Evolutionary conservation across 2,797 vertebrate species (phyloP), one percentile per base, ranked within the genome.

Genomic region (Sebastes reedi): DNA sequence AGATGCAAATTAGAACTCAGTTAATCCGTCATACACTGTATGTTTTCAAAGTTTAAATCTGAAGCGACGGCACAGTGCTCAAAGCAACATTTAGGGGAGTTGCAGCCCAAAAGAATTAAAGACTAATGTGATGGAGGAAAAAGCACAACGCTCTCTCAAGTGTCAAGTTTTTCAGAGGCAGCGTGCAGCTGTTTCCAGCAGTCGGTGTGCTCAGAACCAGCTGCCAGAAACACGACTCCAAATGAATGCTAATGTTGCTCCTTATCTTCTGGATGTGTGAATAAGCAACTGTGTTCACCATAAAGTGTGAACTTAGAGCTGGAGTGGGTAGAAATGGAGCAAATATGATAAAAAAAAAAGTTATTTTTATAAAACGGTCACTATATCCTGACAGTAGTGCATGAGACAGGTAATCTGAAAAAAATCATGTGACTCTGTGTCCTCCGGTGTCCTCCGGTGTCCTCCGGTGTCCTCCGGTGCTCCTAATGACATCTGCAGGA

Each of bases 41-140:
- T 75, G 58, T 67, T 82, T 85, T 65, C 32, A 42, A 81, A 81
- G 59, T 36, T 77, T 32, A 62, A 34, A 74, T 82, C 12, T 39
- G 27, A 83, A 82, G n/a, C 72, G 42, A 39, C 65, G 62, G 42
- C 1, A 11, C 54, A 39, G 20, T 55, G 8, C 36, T 77, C 25
- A 76, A 64, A 75, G 74, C 56, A 55, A 56, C 32, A 36, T 72
- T 65, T 25, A 6, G 12, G 7, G 64, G 22, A 60, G 25, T 20
- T 55, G 3, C 54, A 75, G 42, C 18, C 18, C 8, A 12, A 24
- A 71, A 64, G 12, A 71, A 42, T 56, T 46, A 25, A 64, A 56
- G 12, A 32, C 34, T 64, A 3, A 27, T n/a, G 8, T 16, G 60
- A 42, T 1, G 25, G 46, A 55, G 20, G 27, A 77, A 56, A 46